Percentiles rank a stretch among this genome's conserved stretches.
These are phyloP conservation scores for Euzophera pinguis DNA, from an alignment of 2,888 invertebrate genomes.

Conservation along the genomic window DNA sequence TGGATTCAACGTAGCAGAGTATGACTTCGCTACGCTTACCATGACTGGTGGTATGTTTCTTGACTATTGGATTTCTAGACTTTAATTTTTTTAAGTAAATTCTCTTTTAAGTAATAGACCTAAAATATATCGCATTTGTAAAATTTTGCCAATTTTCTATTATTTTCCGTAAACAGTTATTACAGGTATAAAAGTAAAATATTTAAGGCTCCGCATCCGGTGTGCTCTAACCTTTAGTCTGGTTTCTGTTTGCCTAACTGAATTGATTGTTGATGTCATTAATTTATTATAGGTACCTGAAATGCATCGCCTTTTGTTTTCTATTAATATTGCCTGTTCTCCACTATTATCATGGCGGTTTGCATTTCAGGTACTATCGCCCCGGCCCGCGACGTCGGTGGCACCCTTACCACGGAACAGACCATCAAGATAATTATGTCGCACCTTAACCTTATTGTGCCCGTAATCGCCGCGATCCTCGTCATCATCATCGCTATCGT, in stretches of 20 bases:
- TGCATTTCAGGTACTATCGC: constrained; percentile 96
- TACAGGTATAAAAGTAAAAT: too few relatives aligned
- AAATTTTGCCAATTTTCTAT: too few relatives aligned
- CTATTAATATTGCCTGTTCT: constrained; percentile 8
- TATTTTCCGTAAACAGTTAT: too few relatives aligned
- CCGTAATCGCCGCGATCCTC: constrained; percentile 93
- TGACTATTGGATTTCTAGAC: neutral
- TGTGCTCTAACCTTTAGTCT: too few relatives aligned
- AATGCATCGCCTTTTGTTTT: constrained; percentile 64
- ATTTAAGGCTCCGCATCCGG: too few relatives aligned
- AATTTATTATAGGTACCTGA: too few relatives aligned
- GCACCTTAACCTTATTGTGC: constrained; percentile 95
- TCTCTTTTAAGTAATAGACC: too few relatives aligned
- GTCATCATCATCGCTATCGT: constrained; percentile 96
- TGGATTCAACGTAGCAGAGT: constrained; percentile 96
- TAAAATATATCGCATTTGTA: too few relatives aligned
- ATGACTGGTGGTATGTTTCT: constrained; percentile 91
- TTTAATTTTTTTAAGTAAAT: too few relatives aligned
- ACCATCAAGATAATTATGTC: constrained; percentile 93
- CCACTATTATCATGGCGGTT: constrained; percentile 20
- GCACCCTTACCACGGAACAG: constrained; percentile 87
- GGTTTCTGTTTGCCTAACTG: too few relatives aligned
- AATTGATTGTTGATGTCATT: too few relatives aligned
- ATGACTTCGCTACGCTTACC: constrained; percentile 96
- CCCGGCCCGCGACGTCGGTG: constrained; percentile 88